These are phyloP conservation scores for Parasteatoda lunata DNA, from an alignment of 2,888 invertebrate genomes.

Conservation along the genomic window DNA sequence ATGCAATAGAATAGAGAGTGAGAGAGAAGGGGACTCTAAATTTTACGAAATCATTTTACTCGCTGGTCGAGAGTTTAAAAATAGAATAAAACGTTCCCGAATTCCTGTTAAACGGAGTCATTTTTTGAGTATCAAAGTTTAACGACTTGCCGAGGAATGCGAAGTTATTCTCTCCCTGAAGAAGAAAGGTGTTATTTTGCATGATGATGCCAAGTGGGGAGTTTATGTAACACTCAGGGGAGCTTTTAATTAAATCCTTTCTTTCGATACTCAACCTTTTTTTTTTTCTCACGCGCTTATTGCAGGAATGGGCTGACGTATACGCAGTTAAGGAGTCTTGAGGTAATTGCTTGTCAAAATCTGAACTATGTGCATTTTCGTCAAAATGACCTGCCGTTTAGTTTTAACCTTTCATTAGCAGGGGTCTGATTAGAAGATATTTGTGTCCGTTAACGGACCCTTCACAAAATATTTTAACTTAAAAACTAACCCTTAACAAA, in stretches of 20 bases:
- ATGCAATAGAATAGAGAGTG: constrained; percentile 36
- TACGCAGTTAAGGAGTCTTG: no score
- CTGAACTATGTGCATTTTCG: no score
- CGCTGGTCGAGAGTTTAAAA: constrained; percentile 13
- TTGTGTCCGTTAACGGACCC: no score
- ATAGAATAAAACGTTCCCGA: constrained; percentile 10
- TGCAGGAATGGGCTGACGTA: no score
- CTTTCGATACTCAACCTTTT: not conserved
- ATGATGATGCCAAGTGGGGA: constrained; percentile 44
- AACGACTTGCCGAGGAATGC: constrained; percentile 50
- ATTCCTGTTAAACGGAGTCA: constrained; percentile 52
- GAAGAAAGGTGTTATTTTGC: constrained; percentile 61
- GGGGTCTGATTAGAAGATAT: no score
- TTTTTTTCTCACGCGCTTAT: not conserved
- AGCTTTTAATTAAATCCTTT: constrained; percentile 62
- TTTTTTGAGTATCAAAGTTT: constrained; percentile 50
- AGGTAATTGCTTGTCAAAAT: no score
- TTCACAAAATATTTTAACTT: no score
- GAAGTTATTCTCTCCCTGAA: not conserved
- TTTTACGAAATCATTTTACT: constrained; percentile 65
- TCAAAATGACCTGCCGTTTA: no score
- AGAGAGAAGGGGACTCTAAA: constrained; percentile 29
- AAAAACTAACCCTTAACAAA: no score
- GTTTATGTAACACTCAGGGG: constrained; percentile 53
- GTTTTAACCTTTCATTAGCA: no score